Base-by-base conservation (phyloP, 2,888 invertebrate genomes). In the Cantharis nigra region DNA sequence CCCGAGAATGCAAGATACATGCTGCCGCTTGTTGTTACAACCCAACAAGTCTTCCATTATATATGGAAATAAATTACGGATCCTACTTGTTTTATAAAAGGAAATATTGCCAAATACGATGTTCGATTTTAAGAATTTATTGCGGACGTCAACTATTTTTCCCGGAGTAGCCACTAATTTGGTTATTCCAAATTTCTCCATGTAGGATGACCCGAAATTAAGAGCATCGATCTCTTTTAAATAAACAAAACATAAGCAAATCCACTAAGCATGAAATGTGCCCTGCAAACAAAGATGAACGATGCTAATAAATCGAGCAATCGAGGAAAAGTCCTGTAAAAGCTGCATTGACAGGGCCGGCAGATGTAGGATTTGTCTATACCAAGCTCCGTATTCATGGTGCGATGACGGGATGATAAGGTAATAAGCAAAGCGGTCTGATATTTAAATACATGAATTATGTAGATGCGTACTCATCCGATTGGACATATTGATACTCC, bases 401-500 rank as follows among this genome's bases (percentile, higher is more conserved):
- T 65, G 75, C 84, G 87, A 87, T 87, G 87, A 86, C 85, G 85
- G 83, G 83, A 86, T 87, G 87, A 88, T 88, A 87, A 87, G 88
- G 87, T 88, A 88, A 87, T 88, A 88, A 88, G 85, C 85, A 85
- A 86, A 85, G 85, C 85, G 83, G 85, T 82, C 82, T 82, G 85
- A 86, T 88, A 88, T 88, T 88, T 88, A 88, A 88, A 88, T 88
- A 87, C 87, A 88, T 88, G 87, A 88, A 88, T 88, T 88, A 88
- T 88, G 87, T 88, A 88, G 87, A 88, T 88, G 84, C 83, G 85
- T 87, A 86, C 86, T 87, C 88, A 87, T 87, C 86, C 88, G 88
- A 88, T 88, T 88, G 87, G 88, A 88, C 88, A 88, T 88, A 88
- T 88, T 88, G 88, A 88, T 88, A 88, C 87, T 88, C 87, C 87